These are phyloP conservation scores for Leptoclinus maculatus DNA, from an alignment of 2,797 vertebrate genomes.

Conservation along the genomic window DNA sequence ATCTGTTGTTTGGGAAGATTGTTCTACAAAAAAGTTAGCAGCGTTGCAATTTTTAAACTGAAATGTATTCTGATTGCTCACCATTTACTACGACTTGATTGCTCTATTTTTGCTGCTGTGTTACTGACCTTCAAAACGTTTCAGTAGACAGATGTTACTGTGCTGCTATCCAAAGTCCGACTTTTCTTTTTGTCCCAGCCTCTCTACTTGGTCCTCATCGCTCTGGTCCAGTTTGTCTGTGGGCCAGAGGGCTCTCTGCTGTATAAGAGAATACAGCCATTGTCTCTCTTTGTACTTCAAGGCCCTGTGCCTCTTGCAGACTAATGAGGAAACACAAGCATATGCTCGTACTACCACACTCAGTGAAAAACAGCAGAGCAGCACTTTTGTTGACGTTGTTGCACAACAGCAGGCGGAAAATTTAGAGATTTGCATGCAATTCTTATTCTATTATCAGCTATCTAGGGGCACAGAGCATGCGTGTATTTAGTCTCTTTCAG, in stretches of 20 bases:
- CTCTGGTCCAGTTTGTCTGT: conserved; percentile 59
- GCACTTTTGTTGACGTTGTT: background rate
- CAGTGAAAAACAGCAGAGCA: conserved; percentile 28
- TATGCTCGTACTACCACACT: conserved; percentile 20
- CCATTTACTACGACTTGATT: background rate
- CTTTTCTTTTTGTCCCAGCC: conserved; percentile 32
- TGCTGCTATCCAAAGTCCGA: background rate
- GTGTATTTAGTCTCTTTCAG: background rate
- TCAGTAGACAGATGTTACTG: background rate
- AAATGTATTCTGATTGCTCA: background rate
- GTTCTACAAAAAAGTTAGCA: background rate
- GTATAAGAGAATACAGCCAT: conserved; percentile 66
- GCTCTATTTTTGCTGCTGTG: background rate
- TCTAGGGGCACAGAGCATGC: background rate
- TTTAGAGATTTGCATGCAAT: background rate
- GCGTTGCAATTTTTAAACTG: background rate
- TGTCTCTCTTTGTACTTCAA: conserved; percentile 60
- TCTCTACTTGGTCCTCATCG: background rate
- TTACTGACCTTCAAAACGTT: conserved; percentile 1
- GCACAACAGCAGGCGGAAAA: background rate
- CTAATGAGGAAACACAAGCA: conserved; percentile 70
- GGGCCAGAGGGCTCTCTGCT: conserved; percentile 47
- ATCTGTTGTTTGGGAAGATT: background rate
- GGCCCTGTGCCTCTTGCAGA: conserved; percentile 64
- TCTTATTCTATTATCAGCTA: background rate